Base-by-base conservation (phyloP, 2,888 invertebrate species). In the Drosophila setosimentum region DNA sequence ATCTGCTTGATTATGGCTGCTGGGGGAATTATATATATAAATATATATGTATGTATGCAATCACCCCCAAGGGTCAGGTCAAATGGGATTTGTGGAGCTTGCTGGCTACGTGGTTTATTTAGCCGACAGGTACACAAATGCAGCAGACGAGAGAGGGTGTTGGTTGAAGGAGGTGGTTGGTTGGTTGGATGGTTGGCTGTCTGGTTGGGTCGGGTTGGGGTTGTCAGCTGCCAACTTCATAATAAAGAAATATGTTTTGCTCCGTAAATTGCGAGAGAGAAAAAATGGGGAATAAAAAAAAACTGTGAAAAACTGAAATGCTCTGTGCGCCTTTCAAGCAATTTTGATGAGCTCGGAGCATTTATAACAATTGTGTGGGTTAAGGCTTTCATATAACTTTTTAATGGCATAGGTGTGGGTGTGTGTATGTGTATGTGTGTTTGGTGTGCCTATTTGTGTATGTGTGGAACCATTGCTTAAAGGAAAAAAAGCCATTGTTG, bases 1-100 rank as follows among this genome's bases (percentile, higher is more conserved):
- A 81, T 77, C 78, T 64, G 64, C 89, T 78, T 82, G 87, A 81
- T 87, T 87, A 81, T 76, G 73, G 49, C 68, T 73, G 60, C 67
- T 8, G 42, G 68, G 69, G 74, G 81, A 80, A 68, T 82, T 63
- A 48, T 48, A 63, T 40, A 16, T 58, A 37, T 45, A 16, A 3
- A 40, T 29, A 16, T 18, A 37, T 57, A 48, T 30, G 30, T 40
- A 8, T 53, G 32, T 51, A 2, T n/a, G 11, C 21, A 11, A 40
- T 16, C 8, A 45, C 45, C 24, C 32, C 11, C 50, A 7, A 29
- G 30, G 59, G 21, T 1, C 59, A 24, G 45, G 24, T 45, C 55
- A 72, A 69, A 63, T 58, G 68, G 73, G 68, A 69, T 67, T 84
- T 84, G 68, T 62, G 65, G 11, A 21, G 11, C 42, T 21, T 68